Base-by-base conservation (phyloP, 1,140 invertebrate species). In the Euura saliciscinereae region DNA sequence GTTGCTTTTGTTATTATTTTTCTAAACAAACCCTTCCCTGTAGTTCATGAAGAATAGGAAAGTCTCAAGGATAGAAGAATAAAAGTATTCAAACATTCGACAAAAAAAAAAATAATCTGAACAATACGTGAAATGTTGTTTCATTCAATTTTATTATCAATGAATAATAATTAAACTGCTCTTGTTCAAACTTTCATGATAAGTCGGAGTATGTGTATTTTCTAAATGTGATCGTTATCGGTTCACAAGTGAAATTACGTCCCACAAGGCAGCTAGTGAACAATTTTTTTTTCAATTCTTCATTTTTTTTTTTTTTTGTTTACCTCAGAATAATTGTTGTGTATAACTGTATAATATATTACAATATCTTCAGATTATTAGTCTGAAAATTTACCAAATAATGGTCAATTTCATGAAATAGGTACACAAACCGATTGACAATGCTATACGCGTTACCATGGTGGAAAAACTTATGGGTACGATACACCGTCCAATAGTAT, bases 231-330 rank as follows among this genome's bases (percentile, higher is more conserved):
- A 69, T 74, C 65, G 66, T 75, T 74, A 67, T 72, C 71, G 68
- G 59, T 75, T 69, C 51, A 74, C 73, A 66, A 67, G 74, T 66
- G 72, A 76, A 72, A 67, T 73, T 71, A 79, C 66, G 76, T 79
- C 74, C 75, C 75, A 77, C 80, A 82, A 82, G 81, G 80, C 80
- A 82, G 79, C 79, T 81, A 76, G 81, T 82, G 81, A 82, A 80
- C 78, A 80, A 72, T 79, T 78, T 70, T 69, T 64, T 28, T 28
- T 28, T 28, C 1, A 28, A 28, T 28, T 68, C 66, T 73, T 51
- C 28, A 28, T 28, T 28, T 28, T 28, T 51, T 51, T 51, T 59
- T 59, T 59, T 4, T 59, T 28, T 28, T 28, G 28, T 28, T 5
- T 59, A 6, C 10, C 11, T 28, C 13, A 67, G 13, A 28, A 67